These are phyloP conservation scores for Acromyrmex charruanus DNA, from an alignment of 1,140 invertebrate genomes.

Conservation along the genomic window DNA sequence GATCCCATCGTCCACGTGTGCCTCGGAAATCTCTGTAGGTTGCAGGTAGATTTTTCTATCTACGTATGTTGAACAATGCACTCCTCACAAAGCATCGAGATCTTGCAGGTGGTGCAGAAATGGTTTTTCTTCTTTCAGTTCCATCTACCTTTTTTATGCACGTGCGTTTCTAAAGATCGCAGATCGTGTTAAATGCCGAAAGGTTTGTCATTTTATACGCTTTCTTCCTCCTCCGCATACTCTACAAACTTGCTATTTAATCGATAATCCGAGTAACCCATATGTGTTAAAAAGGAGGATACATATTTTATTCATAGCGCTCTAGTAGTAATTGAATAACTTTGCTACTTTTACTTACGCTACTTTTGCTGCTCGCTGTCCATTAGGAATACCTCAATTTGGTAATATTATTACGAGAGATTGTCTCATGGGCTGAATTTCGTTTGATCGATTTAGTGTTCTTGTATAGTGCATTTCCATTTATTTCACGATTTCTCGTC, in stretches of 20 bases:
- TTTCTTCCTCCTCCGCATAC: neutral
- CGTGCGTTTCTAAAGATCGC: neutral
- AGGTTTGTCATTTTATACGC: neutral
- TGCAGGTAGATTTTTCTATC: slow-evolving; percentile 2
- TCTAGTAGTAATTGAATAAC: neutral
- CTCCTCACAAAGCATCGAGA: slow-evolving; percentile 23
- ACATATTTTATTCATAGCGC: neutral
- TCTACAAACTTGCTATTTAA: neutral
- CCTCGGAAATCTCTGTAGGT: neutral
- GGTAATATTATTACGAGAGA: neutral
- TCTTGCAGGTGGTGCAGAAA: slow-evolving; percentile 25
- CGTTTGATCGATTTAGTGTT: slow-evolving; percentile 33
- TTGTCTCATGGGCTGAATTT: neutral
- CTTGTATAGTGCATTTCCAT: too few relatives aligned
- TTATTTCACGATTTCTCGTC: neutral
- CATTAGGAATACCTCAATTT: neutral
- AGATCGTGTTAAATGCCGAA: slow-evolving; percentile 28
- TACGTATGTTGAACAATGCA: neutral
- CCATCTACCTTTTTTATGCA: neutral
- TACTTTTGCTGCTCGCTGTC: neutral
- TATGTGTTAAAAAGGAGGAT: neutral
- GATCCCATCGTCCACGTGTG: slow-evolving; percentile 9
- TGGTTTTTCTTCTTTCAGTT: neutral
- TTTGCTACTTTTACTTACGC: neutral
- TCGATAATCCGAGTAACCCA: neutral